phyloP scores from a whole-genome alignment of 1,140 invertebrate genomes.

The Pogonus chalceus region DNA sequence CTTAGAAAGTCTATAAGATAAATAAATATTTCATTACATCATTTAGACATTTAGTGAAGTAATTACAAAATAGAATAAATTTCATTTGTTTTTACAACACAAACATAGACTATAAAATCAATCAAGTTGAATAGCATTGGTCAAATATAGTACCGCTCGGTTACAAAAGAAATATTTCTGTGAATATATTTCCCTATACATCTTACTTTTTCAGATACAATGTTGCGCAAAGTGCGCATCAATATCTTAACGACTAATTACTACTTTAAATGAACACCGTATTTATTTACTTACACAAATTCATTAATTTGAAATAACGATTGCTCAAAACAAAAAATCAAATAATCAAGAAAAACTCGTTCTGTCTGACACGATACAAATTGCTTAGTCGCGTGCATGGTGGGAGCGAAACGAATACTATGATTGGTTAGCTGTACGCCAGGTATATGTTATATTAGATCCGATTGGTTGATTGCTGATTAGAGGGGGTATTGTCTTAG shows the following conservation, averaged over 20 bases:
- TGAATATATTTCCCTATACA: not conserved
- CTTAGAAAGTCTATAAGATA: too few species aligned
- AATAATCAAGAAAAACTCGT: not conserved
- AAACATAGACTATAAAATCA: too few species aligned
- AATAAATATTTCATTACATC: too few species aligned
- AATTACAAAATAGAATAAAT: too few species aligned
- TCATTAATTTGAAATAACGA: not conserved
- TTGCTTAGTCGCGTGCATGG: not conserved
- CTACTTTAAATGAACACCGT: not conserved
- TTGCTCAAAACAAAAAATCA: not conserved
- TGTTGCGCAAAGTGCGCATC: too few species aligned
- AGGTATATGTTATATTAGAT: not conserved
- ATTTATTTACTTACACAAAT: not conserved
- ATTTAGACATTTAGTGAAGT: too few species aligned
- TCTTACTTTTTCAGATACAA: not conserved
- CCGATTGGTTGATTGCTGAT: not conserved
- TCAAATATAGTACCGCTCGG: too few species aligned
- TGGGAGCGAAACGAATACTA: not conserved
- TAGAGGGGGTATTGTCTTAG: constrained; percentile 1
- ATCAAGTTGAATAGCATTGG: too few species aligned
- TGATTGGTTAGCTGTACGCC: not conserved
- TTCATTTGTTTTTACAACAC: too few species aligned
- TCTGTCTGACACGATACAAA: not conserved
- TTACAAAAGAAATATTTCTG: too few species aligned
- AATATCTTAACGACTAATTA: not conserved